A percentile compares a stretch with the other conserved stretches of the same genome.
These are phyloP conservation scores for Polymixis flavicincta DNA, from an alignment of 2,888 invertebrate species.

Conservation along the genomic window DNA sequence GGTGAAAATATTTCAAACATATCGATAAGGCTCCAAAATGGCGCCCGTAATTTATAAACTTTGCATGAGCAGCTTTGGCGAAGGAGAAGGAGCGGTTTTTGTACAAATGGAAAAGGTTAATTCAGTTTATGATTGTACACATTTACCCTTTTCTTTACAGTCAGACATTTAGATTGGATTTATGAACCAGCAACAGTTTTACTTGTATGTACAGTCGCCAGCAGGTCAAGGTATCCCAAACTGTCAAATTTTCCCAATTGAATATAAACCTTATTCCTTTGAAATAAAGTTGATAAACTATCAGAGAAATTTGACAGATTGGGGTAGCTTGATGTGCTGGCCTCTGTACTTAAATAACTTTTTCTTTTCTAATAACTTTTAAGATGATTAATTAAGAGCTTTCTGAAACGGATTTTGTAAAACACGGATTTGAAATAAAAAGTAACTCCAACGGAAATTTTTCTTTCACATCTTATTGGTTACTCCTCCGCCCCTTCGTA, in stretches of 20 bases:
- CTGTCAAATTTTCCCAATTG: too few relatives aligned
- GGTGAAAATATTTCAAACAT: constrained; percentile 57
- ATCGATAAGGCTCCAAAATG: constrained; percentile 40
- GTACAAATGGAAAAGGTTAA: background rate
- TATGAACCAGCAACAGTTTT: background rate
- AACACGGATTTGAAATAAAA: constrained; percentile 14
- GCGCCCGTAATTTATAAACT: constrained; percentile 17
- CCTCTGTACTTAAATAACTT: too few relatives aligned
- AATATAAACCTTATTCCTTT: too few relatives aligned
- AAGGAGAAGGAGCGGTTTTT: background rate
- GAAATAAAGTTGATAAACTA: too few relatives aligned
- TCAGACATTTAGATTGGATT: background rate
- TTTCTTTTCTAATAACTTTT: too few relatives aligned
- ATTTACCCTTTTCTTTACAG: background rate
- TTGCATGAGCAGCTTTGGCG: background rate
- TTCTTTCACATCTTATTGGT: constrained; percentile 20
- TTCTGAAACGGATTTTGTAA: background rate
- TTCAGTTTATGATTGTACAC: background rate
- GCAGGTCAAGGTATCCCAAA: too few relatives aligned
- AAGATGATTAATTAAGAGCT: background rate
- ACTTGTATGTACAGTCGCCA: too few relatives aligned
- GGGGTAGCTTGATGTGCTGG: too few relatives aligned
- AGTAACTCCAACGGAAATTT: background rate
- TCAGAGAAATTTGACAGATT: too few relatives aligned
- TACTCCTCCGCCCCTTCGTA: constrained; percentile 13